Conservation (phyloP, 2,113 vertebrate genomes). For the Turdus rufiventris region DNA sequence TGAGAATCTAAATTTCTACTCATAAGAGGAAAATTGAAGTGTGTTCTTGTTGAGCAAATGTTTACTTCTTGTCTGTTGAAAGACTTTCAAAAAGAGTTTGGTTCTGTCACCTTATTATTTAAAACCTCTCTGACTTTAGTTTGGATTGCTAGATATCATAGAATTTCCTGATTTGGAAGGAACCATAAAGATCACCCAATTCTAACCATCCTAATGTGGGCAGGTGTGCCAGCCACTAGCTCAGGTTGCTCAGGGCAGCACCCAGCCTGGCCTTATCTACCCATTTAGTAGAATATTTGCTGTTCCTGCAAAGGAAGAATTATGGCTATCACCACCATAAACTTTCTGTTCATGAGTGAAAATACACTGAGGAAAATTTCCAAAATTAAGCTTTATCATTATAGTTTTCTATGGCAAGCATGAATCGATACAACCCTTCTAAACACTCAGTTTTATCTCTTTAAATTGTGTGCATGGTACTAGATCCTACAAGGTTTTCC, state of each 20-base stretch:
- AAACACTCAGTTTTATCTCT: not conserved
- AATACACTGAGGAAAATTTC: not conserved
- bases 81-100: not conserved
- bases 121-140: not conserved
- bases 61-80: not conserved
- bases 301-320: not conserved
- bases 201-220: fast-evolving
- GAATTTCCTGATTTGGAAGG: not conserved
- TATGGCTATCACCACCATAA: not conserved
- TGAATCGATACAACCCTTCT: not conserved
- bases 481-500: not conserved
- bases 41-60: not conserved
- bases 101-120: not conserved
- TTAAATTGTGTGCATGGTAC: not conserved
- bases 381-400: not conserved
- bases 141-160: not conserved
- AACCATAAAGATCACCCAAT: not conserved
- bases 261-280: no score
- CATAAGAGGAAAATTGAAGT: not conserved
- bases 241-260: not conserved
- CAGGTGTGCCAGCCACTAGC: not conserved
- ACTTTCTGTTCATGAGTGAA: not conserved
- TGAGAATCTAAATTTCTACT: not conserved
- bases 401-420: not conserved
- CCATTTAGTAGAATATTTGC: not conserved